Base-by-base conservation (phyloP, 2,888 invertebrate genomes). In the Salticus scenicus region DNA sequence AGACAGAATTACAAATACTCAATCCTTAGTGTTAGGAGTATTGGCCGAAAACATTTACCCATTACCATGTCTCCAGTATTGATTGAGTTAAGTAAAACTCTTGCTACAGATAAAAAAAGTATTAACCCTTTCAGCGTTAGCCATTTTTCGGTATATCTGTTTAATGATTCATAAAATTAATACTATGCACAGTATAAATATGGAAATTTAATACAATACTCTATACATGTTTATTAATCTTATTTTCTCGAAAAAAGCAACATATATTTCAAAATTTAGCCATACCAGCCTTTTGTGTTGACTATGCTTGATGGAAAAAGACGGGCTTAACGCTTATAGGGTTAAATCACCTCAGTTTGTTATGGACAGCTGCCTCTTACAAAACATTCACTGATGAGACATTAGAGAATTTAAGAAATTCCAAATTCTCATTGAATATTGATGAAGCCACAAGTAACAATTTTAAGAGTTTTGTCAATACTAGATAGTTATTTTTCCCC, bases 361-460 rank as follows among this genome's bases (percentile, higher is more conserved):
- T n/a, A 57, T 10, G 20, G 14, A 5, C 20, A 20, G 10, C 27
- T 57, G 20, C 1, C n/a, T 57, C 10, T 57, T n/a, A 27, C 5
- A 57, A 57, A 20, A 57, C 57, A 20, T 57, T 57, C 20, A 24
- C 57, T 10, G 57, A 57, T 1, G 20, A 7, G 10, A 57, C 57
- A 10, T 7, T 14, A n/a, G 20, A 57, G 20, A 57, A 57, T 27
- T 57, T 57, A 27, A 14, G 5, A 20, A 57, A 0, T 57, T 1
- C 20, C 27, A 57, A 57, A 57, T 57, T 57, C 5, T 57, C 57
- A 5, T 5, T 57, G 20, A 57, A 57, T 57, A 57, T 57, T n/a
- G 57, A 57, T 57, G 57, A 57, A 57, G 57, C 57, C 20, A 57
- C 57, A n/a, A 57, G 57, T 5, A 57, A 27, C 5, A 57, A 57